These are phyloP conservation scores for Rallus limicola DNA, from an alignment of 2,113 vertebrate genomes.

Conservation along the genomic window DNA sequence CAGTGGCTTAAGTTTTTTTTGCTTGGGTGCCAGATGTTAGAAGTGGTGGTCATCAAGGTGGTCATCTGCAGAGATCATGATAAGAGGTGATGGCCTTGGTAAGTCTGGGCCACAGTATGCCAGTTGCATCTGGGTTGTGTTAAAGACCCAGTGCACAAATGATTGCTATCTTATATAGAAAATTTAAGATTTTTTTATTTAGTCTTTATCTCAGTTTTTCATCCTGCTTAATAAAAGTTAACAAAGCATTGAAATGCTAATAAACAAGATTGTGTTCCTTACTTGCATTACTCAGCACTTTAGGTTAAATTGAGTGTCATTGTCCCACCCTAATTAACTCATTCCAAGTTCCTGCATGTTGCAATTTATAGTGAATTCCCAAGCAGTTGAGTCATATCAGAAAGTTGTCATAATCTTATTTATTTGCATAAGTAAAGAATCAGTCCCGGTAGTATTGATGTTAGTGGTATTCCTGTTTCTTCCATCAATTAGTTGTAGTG, in stretches of 20 bases:
- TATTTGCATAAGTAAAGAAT: neutral
- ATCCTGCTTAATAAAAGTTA: neutral
- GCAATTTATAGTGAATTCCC: neutral
- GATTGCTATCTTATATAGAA: neutral
- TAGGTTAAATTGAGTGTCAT: neutral
- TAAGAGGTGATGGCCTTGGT: neutral
- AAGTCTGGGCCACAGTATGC: neutral
- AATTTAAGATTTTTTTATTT: neutral
- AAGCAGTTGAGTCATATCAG: neutral
- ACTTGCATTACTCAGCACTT: neutral
- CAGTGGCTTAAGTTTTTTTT: neutral
- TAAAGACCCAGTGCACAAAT: neutral
- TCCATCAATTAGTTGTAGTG: neutral
- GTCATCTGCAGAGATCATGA: rapidly evolving
- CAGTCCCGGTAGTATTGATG: neutral
- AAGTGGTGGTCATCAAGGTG: neutral
- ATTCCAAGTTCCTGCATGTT: neutral
- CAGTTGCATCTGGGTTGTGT: neutral
- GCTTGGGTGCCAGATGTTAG: neutral
- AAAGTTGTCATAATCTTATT: neutral
- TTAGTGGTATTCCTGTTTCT: neutral
- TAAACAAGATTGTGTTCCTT: neutral
- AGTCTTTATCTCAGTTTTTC: neutral
- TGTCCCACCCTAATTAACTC: neutral
- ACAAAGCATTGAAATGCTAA: neutral